Evolutionary conservation across 2,113 vertebrate genomes (phyloP).

Genomic region (Gymnobelideus leadbeateri): DNA sequence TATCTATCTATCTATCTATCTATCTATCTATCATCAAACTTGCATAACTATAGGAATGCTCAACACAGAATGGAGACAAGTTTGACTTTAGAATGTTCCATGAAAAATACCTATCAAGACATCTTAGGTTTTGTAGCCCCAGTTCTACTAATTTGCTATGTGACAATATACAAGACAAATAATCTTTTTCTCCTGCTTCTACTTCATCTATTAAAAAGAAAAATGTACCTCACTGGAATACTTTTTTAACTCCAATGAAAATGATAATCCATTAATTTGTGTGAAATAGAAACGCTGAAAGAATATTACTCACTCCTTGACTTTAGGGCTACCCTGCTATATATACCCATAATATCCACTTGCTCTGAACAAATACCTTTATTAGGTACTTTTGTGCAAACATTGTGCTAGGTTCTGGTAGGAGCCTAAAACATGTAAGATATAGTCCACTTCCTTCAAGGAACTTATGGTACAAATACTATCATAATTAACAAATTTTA

Average conservation of each 20-base stretch:
- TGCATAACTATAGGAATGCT: conserved; percentile 1
- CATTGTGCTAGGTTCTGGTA: neutral
- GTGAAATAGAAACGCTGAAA: conserved; percentile 38
- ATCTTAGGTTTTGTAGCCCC: neutral
- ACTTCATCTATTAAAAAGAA: neutral
- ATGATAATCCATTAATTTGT: conserved; percentile 17
- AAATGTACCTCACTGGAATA: neutral
- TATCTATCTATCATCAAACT: conserved; percentile 9
- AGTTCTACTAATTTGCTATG: conserved; percentile 9
- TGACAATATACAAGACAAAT: neutral
- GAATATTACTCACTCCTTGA: too few relatives aligned
- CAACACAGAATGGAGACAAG: conserved; percentile 14
- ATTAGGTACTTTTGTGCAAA: neutral
- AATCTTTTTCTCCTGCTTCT: neutral
- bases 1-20: too few relatives aligned
- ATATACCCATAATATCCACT: neutral
- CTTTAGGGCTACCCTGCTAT: neutral
- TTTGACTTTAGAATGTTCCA: conserved; percentile 8
- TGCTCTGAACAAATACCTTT: neutral
- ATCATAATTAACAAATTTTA: conserved; percentile 25
- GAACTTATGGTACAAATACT: neutral
- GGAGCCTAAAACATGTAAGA: neutral
- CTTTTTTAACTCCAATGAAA: conserved; percentile 1
- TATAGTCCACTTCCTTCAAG: neutral
- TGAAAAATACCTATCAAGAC: conserved; percentile 43